These are phyloP conservation scores for Clamator glandarius DNA, from an alignment of 2,797 vertebrate genomes.

Conservation along the genomic window DNA sequence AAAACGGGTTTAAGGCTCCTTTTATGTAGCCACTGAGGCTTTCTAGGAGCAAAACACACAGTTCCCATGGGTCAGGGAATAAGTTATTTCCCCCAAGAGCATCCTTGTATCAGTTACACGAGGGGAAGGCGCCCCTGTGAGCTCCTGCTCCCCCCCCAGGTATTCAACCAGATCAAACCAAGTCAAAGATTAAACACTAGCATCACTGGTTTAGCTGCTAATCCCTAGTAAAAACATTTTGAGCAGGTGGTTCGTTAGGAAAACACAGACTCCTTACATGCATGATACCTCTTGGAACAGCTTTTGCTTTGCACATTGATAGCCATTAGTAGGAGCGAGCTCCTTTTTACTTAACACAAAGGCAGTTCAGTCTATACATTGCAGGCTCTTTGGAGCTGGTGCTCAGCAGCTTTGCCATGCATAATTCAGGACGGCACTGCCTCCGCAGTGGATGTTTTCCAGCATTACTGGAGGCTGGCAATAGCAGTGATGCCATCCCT, in stretches of 20 bases:
- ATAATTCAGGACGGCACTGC: neutral
- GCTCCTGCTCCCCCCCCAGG: neutral
- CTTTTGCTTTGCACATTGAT: neutral
- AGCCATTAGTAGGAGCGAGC: neutral
- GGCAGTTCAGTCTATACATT: rapidly evolving
- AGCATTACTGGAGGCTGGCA: neutral
- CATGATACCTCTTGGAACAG: rapidly evolving
- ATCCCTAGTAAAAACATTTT: neutral
- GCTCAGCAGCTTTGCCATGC: neutral
- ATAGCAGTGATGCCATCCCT: rapidly evolving
- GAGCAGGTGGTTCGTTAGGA: neutral
- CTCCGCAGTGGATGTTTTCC: neutral
- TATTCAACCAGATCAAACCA: neutral
- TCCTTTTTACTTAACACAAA: neutral
- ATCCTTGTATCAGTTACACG: neutral
- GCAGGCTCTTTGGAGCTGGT: neutral
- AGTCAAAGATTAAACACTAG: neutral
- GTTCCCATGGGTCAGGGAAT: neutral
- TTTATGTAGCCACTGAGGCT: neutral
- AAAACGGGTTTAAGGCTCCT: neutral
- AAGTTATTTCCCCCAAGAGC: neutral
- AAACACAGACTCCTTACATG: rapidly evolving
- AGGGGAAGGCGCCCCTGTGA: rapidly evolving
- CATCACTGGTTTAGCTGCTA: neutral
- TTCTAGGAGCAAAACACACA: neutral